A percentile compares a stretch with the other conserved stretches of the same genome.
Evolutionary conservation across 2,888 invertebrate genomes (phyloP).

Genomic region (Coelinius sp.): DNA sequence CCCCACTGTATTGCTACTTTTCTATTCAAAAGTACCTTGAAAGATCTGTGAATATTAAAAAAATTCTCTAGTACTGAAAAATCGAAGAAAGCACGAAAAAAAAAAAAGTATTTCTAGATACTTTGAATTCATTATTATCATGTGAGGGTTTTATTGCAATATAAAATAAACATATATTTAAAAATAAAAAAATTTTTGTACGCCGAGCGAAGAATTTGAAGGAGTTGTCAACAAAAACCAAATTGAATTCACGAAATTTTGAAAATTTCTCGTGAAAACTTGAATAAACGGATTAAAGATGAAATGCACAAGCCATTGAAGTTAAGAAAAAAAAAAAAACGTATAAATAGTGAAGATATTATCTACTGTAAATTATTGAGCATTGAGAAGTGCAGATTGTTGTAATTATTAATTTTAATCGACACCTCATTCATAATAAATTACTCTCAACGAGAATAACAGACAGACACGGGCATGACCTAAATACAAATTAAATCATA

Average conservation of each 20-base stretch:
- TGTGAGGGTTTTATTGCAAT: conserved; percentile 13
- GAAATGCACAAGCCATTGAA: conserved; percentile 42
- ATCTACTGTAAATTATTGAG: conserved; percentile 50
- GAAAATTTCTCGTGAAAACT: conserved; percentile 29
- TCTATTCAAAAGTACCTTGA: background rate
- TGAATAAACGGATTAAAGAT: background rate
- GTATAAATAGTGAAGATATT: conserved; percentile 37
- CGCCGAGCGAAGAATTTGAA: background rate
- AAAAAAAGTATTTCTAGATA: conserved; percentile 2
- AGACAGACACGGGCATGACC: conserved; percentile 26
- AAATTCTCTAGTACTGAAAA: background rate
- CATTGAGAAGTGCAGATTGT: conserved; percentile 39
- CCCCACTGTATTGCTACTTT: background rate
- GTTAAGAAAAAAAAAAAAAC: background rate
- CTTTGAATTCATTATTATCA: too few species aligned
- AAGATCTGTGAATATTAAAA: background rate
- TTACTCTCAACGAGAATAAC: conserved; percentile 2
- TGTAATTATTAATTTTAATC: conserved; percentile 55
- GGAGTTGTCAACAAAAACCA: too few species aligned
- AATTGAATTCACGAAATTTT: conserved; percentile 40
- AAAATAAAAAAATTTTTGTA: conserved; percentile 27
- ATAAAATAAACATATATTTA: conserved; percentile 16
- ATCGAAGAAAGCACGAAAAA: background rate
- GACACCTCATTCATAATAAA: conserved; percentile 15
- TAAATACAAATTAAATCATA: background rate